Evolutionary conservation across 2,888 invertebrate species (phyloP).

Genomic region (Empis stercorea): DNA sequence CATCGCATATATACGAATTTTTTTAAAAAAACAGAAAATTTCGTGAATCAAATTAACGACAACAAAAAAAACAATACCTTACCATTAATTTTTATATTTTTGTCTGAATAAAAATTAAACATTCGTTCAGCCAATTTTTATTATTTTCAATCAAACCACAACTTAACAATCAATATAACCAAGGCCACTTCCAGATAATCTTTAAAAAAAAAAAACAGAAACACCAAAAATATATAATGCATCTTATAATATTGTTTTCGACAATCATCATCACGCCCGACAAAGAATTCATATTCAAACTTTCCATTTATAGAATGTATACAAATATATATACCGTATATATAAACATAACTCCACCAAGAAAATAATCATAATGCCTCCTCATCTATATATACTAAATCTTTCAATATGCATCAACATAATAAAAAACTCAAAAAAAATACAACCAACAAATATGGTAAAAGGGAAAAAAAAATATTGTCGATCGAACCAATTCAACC

Average conservation of each 20-base stretch:
- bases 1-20: too few relatives aligned
- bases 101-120: too few relatives aligned
- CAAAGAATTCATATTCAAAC: background rate
- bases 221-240: background rate
- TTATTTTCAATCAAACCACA: too few relatives aligned
- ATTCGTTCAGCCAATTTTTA: too few relatives aligned
- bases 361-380: background rate
- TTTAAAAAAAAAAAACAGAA: conserved; percentile 7
- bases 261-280: conserved; percentile 6
- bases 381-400: too few relatives aligned
- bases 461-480: conserved; percentile 1
- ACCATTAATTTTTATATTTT: too few relatives aligned
- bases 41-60: too few relatives aligned
- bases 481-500: conserved; percentile 5
- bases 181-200: background rate
- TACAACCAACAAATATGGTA: conserved; percentile 5
- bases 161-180: too few relatives aligned
- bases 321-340: too few relatives aligned
- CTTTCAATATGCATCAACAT: background rate
- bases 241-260: conserved; percentile 8
- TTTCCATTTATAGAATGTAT: background rate
- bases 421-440: conserved; percentile 11
- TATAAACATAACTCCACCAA: background rate
- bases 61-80: too few relatives aligned
- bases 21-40: too few relatives aligned